These are phyloP conservation scores for Trissolcus japonicus DNA, from an alignment of 2,888 invertebrate species.

Conservation along the genomic window DNA sequence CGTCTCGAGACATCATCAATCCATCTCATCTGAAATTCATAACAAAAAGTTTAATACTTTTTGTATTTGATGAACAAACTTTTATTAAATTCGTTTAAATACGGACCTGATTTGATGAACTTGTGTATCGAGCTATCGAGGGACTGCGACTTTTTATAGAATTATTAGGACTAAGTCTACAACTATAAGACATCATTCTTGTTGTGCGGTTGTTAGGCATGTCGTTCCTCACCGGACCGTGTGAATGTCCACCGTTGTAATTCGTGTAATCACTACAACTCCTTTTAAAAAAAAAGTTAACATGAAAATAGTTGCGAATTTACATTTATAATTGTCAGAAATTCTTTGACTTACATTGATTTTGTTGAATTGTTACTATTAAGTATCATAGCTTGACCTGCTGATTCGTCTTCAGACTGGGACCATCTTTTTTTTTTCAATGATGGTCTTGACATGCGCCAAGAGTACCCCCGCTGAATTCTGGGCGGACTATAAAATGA, in stretches of 20 bases:
- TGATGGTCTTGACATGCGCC: slow-evolving; percentile 86
- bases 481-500: slow-evolving; percentile 71
- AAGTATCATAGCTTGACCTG: slow-evolving; percentile 74
- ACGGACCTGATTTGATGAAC: slow-evolving; percentile 70
- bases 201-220: slow-evolving; percentile 82
- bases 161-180: slow-evolving; percentile 83
- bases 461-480: slow-evolving; percentile 84
- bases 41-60: too few relatives aligned
- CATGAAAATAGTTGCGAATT: background rate
- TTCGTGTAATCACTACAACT: slow-evolving; percentile 86
- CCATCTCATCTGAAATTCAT: slow-evolving; percentile 76
- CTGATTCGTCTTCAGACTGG: slow-evolving; percentile 76
- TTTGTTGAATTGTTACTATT: slow-evolving; percentile 74
- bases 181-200: slow-evolving; percentile 79
- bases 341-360: slow-evolving; percentile 65
- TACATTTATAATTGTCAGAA: background rate
- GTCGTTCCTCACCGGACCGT: slow-evolving; percentile 82
- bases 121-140: slow-evolving; percentile 68
- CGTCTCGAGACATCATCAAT: slow-evolving; percentile 77
- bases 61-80: too few relatives aligned
- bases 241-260: slow-evolving; percentile 68
- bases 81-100: too few relatives aligned
- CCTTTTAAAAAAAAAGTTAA: slow-evolving; percentile 49
- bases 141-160: slow-evolving; percentile 79
- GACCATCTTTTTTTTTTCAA: slow-evolving; percentile 79